Evolutionary conservation across 92 coral and sea anemone species (phyloP).

Genomic region (Heliopora coerulea): DNA sequence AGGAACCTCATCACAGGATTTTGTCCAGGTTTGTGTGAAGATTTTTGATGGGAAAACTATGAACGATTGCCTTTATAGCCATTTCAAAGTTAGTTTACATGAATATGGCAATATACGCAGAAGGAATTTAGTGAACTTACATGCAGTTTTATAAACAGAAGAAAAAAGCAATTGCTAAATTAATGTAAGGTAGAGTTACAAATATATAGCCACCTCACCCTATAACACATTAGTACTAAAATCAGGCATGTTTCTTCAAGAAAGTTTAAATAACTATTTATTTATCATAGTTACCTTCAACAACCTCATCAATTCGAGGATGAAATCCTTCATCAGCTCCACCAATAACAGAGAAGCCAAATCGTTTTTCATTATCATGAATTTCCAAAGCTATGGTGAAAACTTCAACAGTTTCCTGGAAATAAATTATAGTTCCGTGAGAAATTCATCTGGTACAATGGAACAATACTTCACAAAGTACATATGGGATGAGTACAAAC

Average conservation of each 20-base stretch:
- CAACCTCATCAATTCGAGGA: conserved; percentile 90
- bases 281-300: conserved; percentile 62
- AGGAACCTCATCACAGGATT: no score
- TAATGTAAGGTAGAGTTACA: not conserved
- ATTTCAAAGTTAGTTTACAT: no score
- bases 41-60: no score
- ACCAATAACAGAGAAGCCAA: conserved; percentile 99
- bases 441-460: not conserved
- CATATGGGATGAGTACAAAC: no score
- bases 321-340: conserved; percentile 97
- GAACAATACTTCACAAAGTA: no score
- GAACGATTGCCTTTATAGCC: no score
- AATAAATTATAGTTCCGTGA: not conserved
- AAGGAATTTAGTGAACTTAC: not conserved
- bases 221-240: no score
- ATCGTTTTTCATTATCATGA: conserved; percentile 82
- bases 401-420: conserved; percentile 54
- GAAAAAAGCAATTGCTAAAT: not conserved
- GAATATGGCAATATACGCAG: no score
- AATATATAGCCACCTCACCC: no score
- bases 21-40: no score
- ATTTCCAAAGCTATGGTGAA: conserved; percentile 86
- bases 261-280: no score
- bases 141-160: not conserved
- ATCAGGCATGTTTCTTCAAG: no score